Percentiles rank a stretch among this genome's conserved stretches.
Evolutionary conservation across 2,113 vertebrate species (phyloP).

Genomic region (Ictidomys tridecemlineatus): DNA sequence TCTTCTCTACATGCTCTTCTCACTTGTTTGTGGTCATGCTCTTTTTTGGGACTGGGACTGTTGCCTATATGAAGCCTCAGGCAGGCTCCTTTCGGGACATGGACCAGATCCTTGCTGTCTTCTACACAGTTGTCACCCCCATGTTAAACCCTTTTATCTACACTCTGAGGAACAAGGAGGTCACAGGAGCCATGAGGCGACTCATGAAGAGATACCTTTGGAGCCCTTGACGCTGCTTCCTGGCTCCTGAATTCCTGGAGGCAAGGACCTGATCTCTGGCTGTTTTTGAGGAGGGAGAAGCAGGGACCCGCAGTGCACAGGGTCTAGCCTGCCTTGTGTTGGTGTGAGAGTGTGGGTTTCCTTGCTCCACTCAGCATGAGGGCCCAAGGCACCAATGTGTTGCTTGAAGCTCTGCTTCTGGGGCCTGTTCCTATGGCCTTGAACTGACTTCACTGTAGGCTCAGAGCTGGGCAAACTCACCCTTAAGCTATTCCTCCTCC

Average conservation of each 20-base stretch:
- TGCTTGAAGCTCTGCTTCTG: neutral
- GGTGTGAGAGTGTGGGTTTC: too few relatives aligned
- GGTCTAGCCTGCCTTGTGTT: neutral
- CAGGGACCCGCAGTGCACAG: fast-evolving
- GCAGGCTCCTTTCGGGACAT: neutral
- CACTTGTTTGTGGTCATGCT: constrained; percentile 61
- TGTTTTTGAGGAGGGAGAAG: neutral
- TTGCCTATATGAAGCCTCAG: constrained; percentile 29
- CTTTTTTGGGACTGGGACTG: constrained; percentile 25
- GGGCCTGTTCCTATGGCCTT: neutral
- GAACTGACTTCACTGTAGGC: neutral
- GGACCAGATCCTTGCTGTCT: constrained; percentile 32
- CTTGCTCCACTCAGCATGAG: neutral
- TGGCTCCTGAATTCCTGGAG: neutral
- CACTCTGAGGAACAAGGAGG: constrained; percentile 64
- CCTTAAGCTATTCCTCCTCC: neutral
- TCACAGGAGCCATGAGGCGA: constrained; percentile 43
- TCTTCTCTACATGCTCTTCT: constrained; percentile 77
- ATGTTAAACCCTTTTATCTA: constrained; percentile 72
- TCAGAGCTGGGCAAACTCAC: neutral
- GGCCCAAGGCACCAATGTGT: neutral
- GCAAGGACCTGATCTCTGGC: neutral
- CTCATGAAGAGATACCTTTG: constrained; percentile 40
- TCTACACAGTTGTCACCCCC: constrained; percentile 48
- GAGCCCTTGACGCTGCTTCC: neutral